Conservation (phyloP, 1,140 invertebrate species). For the Lethrus apterus region DNA sequence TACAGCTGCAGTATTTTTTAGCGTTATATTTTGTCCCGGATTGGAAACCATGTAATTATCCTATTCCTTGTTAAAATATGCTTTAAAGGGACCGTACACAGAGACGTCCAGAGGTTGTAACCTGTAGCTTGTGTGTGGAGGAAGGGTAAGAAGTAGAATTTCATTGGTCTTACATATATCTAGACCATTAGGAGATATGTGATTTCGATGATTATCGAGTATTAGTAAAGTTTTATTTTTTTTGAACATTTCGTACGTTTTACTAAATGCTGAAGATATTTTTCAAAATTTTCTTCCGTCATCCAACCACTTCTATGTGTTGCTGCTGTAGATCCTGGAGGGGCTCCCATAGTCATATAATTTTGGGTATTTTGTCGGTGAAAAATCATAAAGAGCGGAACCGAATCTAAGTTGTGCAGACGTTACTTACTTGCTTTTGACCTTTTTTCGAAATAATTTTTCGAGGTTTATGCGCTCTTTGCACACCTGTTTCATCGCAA, state of each 20-base stretch:
- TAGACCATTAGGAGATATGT: neutral
- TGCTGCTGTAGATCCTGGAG: constrained; percentile 17
- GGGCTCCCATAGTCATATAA: constrained; percentile 14
- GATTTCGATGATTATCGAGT: neutral
- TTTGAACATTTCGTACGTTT: constrained; percentile 1
- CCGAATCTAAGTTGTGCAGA: constrained; percentile 42
- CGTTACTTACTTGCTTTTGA: constrained; percentile 42
- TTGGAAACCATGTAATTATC: neutral
- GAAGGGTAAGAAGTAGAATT: neutral
- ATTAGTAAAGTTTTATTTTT: neutral
- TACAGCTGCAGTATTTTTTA: neutral
- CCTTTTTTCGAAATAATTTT: constrained; percentile 41
- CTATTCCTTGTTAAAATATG: neutral
- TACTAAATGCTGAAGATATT: constrained; percentile 1
- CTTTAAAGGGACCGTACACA: neutral
- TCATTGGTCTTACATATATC: neutral
- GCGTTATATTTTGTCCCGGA: neutral
- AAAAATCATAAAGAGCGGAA: constrained; percentile 26
- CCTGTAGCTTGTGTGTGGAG: neutral
- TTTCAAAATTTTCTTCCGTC: constrained; percentile 1
- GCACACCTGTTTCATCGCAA: constrained; percentile 43
- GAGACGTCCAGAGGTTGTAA: neutral
- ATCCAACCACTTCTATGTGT: constrained; percentile 14
- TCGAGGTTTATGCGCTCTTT: constrained; percentile 37
- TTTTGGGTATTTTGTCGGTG: constrained; percentile 21